phyloP scores from a whole-genome alignment of 2,888 invertebrate genomes.

The Agapostemon virescens region DNA sequence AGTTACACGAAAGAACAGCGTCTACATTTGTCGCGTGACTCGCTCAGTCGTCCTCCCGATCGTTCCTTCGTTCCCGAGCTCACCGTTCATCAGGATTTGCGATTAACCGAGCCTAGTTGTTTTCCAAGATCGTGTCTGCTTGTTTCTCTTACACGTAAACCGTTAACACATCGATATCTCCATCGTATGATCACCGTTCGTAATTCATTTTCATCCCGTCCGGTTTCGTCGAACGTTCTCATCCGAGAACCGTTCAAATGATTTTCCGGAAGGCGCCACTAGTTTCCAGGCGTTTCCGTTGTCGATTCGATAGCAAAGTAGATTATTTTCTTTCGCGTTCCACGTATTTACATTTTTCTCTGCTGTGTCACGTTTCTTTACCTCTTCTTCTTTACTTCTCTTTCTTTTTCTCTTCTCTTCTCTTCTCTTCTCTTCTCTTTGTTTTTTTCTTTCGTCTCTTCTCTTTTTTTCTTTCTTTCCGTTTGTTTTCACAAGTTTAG shows the following conservation, averaged over 20 bases:
- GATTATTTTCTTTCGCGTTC: background rate
- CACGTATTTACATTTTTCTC: background rate
- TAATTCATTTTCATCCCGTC: background rate
- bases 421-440: too few species aligned
- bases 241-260: background rate
- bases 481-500: too few species aligned
- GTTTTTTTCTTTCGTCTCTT: too few species aligned
- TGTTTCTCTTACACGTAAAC: conserved; percentile 25
- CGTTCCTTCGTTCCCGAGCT: conserved; percentile 62
- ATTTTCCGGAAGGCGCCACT: background rate
- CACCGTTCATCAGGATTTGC: conserved; percentile 44
- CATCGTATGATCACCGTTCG: conserved; percentile 19
- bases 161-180: conserved; percentile 11
- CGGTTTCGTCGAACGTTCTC: background rate
- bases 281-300: background rate
- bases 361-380: background rate
- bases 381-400: too few species aligned
- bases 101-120: conserved; percentile 35
- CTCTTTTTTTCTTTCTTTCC: too few species aligned
- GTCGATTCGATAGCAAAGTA: background rate
- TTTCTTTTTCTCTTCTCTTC: too few species aligned
- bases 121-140: conserved; percentile 32
- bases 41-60: conserved; percentile 72
- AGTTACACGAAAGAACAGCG: conserved; percentile 67
- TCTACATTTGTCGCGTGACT: conserved; percentile 65